phyloP scores from a whole-genome alignment of 2,113 vertebrate genomes.

The Clarias macrocephalus region DNA sequence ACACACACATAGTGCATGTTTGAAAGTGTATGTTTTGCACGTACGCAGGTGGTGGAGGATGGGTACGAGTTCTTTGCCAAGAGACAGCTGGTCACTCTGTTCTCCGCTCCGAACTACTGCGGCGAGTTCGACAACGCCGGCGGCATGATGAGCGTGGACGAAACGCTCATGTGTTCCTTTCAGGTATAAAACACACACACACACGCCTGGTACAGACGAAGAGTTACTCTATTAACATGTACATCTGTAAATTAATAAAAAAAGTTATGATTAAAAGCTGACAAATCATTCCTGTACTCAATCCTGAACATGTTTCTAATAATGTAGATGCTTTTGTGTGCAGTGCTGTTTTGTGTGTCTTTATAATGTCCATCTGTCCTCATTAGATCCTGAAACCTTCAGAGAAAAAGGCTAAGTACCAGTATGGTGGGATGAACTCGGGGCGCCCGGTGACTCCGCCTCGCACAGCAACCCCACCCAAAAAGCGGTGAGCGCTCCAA shows the following conservation, averaged over 20 bases:
- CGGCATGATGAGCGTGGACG: constrained; percentile 54
- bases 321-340: too few relatives aligned
- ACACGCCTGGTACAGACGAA: neutral
- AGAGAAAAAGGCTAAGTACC: constrained; percentile 52
- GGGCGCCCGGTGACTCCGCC: constrained; percentile 49
- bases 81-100: constrained; percentile 50
- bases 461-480: constrained; percentile 49
- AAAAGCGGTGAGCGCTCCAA: constrained; percentile 45
- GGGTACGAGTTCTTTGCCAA: constrained; percentile 55
- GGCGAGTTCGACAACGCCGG: constrained; percentile 54
- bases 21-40: neutral
- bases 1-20: neutral
- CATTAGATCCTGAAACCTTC: constrained; percentile 53
- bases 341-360: neutral
- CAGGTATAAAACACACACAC: constrained; percentile 29
- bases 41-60: constrained; percentile 48
- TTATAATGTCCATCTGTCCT: neutral
- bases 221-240: too few relatives aligned
- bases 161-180: constrained; percentile 56
- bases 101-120: constrained; percentile 51
- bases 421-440: constrained; percentile 51
- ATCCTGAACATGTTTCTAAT: too few relatives aligned
- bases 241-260: too few relatives aligned
- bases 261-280: too few relatives aligned
- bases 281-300: too few relatives aligned